phyloP scores from a whole-genome alignment of 2,888 invertebrate genomes.

The Latrodectus elegans region DNA sequence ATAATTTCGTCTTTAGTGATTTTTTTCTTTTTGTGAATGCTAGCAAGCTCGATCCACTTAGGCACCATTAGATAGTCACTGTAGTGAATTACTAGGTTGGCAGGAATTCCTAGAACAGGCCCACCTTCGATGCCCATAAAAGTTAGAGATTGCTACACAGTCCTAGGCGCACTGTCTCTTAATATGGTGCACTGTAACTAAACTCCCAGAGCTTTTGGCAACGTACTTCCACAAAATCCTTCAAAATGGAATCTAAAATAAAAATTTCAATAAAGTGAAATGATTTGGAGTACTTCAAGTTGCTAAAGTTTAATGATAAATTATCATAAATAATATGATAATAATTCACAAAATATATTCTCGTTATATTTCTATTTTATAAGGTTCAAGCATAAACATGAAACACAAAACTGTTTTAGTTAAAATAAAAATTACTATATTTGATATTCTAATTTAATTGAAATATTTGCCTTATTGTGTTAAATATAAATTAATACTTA shows the following conservation, averaged over 20 bases:
- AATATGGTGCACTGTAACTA: constrained; percentile 36
- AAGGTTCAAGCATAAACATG: too few relatives aligned
- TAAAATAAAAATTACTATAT: too few relatives aligned
- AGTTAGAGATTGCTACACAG: constrained; percentile 62
- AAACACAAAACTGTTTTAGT: too few relatives aligned
- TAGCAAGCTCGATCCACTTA: constrained; percentile 67
- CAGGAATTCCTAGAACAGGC: constrained; percentile 55
- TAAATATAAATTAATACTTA: too few relatives aligned
- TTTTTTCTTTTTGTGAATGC: constrained; percentile 51
- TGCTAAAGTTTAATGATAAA: too few relatives aligned
- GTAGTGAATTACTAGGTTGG: constrained; percentile 44
- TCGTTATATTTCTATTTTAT: too few relatives aligned
- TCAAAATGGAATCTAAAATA: constrained; percentile 78
- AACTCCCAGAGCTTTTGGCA: constrained; percentile 77
- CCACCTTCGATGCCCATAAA: constrained; percentile 54
- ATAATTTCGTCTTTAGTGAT: constrained; percentile 19
- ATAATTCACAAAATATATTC: too few relatives aligned
- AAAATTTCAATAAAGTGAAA: too few relatives aligned
- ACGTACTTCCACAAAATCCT: constrained; percentile 79
- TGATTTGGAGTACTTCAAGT: too few relatives aligned
- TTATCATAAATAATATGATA: too few relatives aligned
- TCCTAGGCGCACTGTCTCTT: constrained; percentile 46
- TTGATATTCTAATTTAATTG: too few relatives aligned
- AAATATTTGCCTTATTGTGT: too few relatives aligned
- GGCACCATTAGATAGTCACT: constrained; percentile 63